These are phyloP conservation scores for Aurelia aurita DNA, from an alignment of 30 jellyfish, hydroid and myxozoan species.

Conservation along the genomic window DNA sequence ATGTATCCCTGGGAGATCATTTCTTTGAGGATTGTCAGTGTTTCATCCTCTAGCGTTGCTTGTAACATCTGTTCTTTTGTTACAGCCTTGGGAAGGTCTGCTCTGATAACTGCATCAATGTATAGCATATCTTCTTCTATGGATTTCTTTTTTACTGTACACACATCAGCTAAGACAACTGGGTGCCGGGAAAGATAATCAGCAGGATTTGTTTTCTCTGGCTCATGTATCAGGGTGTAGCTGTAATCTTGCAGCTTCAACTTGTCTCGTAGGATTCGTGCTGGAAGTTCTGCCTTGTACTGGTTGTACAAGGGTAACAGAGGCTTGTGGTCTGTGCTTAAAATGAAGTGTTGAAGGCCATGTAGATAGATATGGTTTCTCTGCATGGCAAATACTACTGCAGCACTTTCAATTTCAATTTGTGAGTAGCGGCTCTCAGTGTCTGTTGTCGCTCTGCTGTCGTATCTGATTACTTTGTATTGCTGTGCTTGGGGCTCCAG, in stretches of 20 bases:
- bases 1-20: slow-evolving; percentile 30
- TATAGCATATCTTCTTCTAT: slow-evolving; percentile 4
- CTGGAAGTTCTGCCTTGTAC: slow-evolving; percentile 1
- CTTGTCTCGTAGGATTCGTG: neutral
- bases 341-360: neutral
- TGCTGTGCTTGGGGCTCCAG: slow-evolving; percentile 1
- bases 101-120: neutral
- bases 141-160: slow-evolving; percentile 33
- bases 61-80: slow-evolving; percentile 10
- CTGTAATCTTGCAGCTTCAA: slow-evolving; percentile 3
- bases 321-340: no score
- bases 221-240: slow-evolving; percentile 1
- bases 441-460: no score
- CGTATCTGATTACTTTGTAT: no score
- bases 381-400: neutral
- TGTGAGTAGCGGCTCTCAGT: no score
- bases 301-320: slow-evolving; percentile 6
- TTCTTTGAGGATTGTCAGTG: slow-evolving; percentile 23
- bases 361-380: neutral
- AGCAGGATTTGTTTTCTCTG: slow-evolving; percentile 12
- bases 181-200: slow-evolving; percentile 20
- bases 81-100: slow-evolving; percentile 23
- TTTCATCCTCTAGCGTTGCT: slow-evolving; percentile 31
- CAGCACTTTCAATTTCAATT: slow-evolving; percentile 7
- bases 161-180: slow-evolving; percentile 31